Evolutionary conservation across 2,888 invertebrate genomes (phyloP), one percentile per base, ranked within the genome.

Genomic region (Limenitis camilla): DNA sequence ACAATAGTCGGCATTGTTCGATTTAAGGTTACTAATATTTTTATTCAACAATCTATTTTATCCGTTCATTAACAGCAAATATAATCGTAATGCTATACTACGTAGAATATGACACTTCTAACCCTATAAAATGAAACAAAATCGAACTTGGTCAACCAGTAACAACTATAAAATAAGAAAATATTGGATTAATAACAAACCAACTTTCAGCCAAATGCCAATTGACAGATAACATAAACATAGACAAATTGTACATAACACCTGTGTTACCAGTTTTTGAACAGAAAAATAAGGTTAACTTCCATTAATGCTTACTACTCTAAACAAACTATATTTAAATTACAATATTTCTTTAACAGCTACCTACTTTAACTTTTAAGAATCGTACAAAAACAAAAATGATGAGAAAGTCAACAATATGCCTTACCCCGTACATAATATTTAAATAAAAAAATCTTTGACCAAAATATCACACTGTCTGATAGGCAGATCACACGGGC

Each of bases 1-100:
- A 68, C 71, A 66, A 62, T 64, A 66, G 72, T 80, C 81, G 81
- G 81, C 85, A 80, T 84, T 81, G 76, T 78, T 74, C 68, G 68
- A 68, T 78, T 78, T 78, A 75, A 82, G 81, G 82, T 81, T 78
- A 76, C 53, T 48, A 48, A 48, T 33, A 53, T 43, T 41, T 50
- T 46, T 40, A 10, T 30, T 10, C n/a, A 33, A 31, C n/a, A 43
- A 45, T 33, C n/a, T 38, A 27, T 41, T 30, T 11, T 10, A 9
- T 8, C 33, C 28, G 36, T 40, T 30, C 8, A 28, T n/a, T 30
- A n/a, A 28, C 11, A 10, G 29, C 10, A n/a, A 28, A 8, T 5
- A 11, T 19, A 40, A 33, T 10, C 6, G 40, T 35, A 29, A 6
- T 44, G 40, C 5, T 7, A 42, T 28, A 32, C 29, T 10, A 10